Evolutionary conservation across 2,113 vertebrate genomes (phyloP), one percentile per base, ranked within the genome.

Genomic region (Nesogale talazaci): DNA sequence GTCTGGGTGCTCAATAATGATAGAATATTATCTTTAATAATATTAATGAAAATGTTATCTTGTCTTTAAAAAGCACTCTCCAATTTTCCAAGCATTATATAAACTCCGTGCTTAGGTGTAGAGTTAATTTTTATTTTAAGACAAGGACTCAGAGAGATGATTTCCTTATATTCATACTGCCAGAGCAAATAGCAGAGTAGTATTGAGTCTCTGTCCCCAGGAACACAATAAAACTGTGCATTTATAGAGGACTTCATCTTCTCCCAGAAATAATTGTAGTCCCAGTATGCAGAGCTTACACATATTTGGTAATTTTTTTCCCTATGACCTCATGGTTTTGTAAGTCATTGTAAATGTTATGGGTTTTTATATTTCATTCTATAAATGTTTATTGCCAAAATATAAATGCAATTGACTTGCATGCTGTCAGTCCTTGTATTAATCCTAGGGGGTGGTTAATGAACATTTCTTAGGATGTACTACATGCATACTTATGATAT

Each of bases 31-130:
- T 65, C 63, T 65, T 65, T 95, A 76, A 86, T 93, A 80, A 74
- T 67, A 65, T 31, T 92, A 65, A 89, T 38, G 36, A 90, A 88
- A 93, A 86, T 52, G 27, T 46, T 74, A 69, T 20, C 57, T 86
- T 86, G 72, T 25, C 46, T 88, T 83, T 88, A 80, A 92, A 23
- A 34, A 94, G 57, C 31, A 56, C 36, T 88, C 38, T 72, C 57
- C 31, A 70, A 52, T 86, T 94, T 83, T 29, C 36, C 42, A 84
- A 86, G 40, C 36, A 75, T n/a, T 72, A 59, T 29, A 38, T 20
- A 40, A 76, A 75, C 83, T 61, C 9, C 34, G 19, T 29, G 86
- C 67, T 81, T 86, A 67, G 59, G 12, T 82, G 3, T 25, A 31
- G 3, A 42, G 15, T 3, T 89, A 38, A 16, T 3, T 89, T n/a